Conservation (phyloP, 2,113 vertebrate species). For the Rhinogobius similis region DNA sequence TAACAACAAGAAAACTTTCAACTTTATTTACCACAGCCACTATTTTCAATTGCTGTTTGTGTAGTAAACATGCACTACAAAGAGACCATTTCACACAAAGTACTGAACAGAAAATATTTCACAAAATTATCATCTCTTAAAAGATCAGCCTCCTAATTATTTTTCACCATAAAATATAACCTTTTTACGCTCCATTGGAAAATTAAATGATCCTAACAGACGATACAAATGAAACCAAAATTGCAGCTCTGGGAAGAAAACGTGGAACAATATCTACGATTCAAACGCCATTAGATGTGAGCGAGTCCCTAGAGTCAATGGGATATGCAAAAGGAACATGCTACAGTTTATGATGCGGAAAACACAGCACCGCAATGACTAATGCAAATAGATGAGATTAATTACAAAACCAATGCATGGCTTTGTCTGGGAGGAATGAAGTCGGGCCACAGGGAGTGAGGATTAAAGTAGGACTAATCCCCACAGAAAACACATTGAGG, state of each 20-base stretch:
- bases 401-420: slow-evolving; percentile 30
- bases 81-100: background rate
- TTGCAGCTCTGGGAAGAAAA: background rate
- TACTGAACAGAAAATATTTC: background rate
- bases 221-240: slow-evolving; percentile 20
- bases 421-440: slow-evolving; percentile 19
- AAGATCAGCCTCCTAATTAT: background rate
- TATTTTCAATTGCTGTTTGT: background rate
- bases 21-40: too few species aligned
- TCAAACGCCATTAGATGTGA: slow-evolving; percentile 38
- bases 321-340: slow-evolving; percentile 36
- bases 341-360: slow-evolving; percentile 23
- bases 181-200: background rate
- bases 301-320: slow-evolving; percentile 16
- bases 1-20: too few species aligned
- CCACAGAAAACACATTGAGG: slow-evolving; percentile 1
- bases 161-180: background rate
- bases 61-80: background rate
- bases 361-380: slow-evolving; percentile 34
- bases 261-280: slow-evolving; percentile 18
- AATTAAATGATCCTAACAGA: slow-evolving; percentile 9
- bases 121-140: background rate
- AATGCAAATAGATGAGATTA: slow-evolving; percentile 42
- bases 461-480: slow-evolving; percentile 8
- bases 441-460: slow-evolving; percentile 16